Conservation (phyloP, 2,888 invertebrate species). For the Ceriagrion tenellum region DNA sequence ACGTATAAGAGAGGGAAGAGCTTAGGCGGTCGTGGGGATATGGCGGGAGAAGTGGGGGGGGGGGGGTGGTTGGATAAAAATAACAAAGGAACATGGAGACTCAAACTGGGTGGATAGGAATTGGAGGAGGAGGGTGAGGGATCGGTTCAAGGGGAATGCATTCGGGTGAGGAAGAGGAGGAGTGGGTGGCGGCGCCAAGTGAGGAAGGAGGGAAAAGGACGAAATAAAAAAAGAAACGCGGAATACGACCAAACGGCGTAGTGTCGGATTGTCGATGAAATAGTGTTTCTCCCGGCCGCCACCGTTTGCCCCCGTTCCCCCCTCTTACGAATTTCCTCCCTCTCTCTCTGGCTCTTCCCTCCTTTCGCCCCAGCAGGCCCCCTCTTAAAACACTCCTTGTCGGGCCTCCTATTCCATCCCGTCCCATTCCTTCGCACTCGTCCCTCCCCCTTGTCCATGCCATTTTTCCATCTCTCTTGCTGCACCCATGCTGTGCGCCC, state of each 20-base stretch:
- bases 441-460: background rate
- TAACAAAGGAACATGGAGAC: background rate
- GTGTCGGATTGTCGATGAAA: constrained; percentile 67
- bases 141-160: background rate
- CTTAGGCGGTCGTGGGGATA: constrained; percentile 44
- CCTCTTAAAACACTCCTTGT: constrained; percentile 35
- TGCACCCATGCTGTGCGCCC: background rate
- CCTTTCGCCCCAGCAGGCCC: background rate
- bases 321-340: background rate
- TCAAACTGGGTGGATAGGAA: constrained; percentile 38
- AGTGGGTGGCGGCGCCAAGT: constrained; percentile 72
- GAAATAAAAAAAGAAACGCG: constrained; percentile 77
- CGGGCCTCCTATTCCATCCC: background rate
- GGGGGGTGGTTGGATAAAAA: background rate
- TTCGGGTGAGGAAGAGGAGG: constrained; percentile 71
- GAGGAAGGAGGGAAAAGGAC: constrained; percentile 71
- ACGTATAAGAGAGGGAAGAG: constrained; percentile 55
- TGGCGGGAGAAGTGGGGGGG: background rate
- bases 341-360: background rate
- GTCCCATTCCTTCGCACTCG: background rate
- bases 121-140: background rate
- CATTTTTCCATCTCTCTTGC: background rate
- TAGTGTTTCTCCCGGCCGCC: constrained; percentile 55
- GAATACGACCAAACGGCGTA: constrained; percentile 78
- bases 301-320: background rate